Evolutionary conservation across 2,797 vertebrate species (phyloP).

Genomic region (Epinephelus awoara): DNA sequence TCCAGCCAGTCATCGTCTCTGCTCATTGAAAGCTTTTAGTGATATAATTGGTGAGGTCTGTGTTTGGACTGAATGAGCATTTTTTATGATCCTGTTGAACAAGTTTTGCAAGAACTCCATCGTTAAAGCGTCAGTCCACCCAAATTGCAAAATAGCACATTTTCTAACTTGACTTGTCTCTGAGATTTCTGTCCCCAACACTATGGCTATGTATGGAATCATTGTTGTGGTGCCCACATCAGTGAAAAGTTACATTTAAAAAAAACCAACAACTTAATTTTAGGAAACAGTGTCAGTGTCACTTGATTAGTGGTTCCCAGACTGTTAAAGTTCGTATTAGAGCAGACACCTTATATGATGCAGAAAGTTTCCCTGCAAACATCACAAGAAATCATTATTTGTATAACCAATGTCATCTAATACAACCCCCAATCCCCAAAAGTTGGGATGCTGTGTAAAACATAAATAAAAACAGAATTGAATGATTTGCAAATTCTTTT

Average conservation of each 20-base stretch:
- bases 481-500: too few relatives aligned
- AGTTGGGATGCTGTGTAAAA: too few relatives aligned
- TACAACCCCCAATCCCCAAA: too few relatives aligned
- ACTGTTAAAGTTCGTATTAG: too few relatives aligned
- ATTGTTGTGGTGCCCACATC: too few relatives aligned
- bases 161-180: not conserved
- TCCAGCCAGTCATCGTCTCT: constrained; percentile 29
- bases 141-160: not conserved
- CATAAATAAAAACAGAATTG: too few relatives aligned
- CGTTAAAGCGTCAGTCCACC: not conserved
- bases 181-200: not conserved
- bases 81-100: constrained; percentile 52
- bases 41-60: constrained; percentile 68
- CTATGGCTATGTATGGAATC: not conserved
- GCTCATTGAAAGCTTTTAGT: constrained; percentile 60
- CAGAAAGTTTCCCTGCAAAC: not conserved
- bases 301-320: too few relatives aligned
- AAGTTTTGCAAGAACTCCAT: constrained; percentile 4
- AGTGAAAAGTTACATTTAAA: too few relatives aligned
- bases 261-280: too few relatives aligned
- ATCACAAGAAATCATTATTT: not conserved
- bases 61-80: constrained; percentile 49
- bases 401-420: too few relatives aligned
- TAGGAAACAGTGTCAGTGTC: too few relatives aligned
- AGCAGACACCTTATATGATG: not conserved